Conservation (phyloP, 2,888 invertebrate species). For the Cylloceria caligata region DNA sequence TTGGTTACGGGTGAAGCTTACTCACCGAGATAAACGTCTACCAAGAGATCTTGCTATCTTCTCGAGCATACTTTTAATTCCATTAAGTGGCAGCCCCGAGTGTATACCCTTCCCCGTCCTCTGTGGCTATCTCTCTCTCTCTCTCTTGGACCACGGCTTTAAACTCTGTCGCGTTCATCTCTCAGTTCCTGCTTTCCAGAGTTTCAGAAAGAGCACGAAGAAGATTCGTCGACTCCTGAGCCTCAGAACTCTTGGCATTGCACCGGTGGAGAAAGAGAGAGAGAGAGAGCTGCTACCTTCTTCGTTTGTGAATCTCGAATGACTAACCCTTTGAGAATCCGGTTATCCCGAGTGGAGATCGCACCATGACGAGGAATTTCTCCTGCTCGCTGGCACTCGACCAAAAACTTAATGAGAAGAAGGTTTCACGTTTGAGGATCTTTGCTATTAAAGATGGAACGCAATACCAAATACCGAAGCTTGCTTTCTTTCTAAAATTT, state of each 20-base stretch:
- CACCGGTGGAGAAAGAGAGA: background rate
- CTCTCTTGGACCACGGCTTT: conserved; percentile 8
- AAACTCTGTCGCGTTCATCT: conserved; percentile 62
- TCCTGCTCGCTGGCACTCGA: conserved; percentile 74
- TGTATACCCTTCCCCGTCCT: conserved; percentile 59
- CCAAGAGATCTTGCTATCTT: conserved; percentile 75
- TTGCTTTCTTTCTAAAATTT: background rate
- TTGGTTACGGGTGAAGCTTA: conserved; percentile 73
- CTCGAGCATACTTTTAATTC: conserved; percentile 81
- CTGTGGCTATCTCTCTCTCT: conserved; percentile 55
- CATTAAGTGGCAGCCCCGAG: conserved; percentile 77
- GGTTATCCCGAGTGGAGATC: conserved; percentile 77
- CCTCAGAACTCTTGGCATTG: conserved; percentile 57
- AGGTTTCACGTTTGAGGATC: conserved; percentile 39
- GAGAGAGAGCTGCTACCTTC: conserved; percentile 45
- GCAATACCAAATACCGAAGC: background rate
- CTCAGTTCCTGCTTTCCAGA: conserved; percentile 34
- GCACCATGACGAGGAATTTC: conserved; percentile 70
- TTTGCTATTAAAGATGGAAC: background rate
- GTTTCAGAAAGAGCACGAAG: conserved; percentile 36
- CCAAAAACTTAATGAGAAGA: conserved; percentile 79
- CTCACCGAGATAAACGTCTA: conserved; percentile 79
- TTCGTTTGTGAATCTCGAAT: conserved; percentile 69
- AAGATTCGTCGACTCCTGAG: conserved; percentile 49
- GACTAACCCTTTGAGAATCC: conserved; percentile 79